These are phyloP conservation scores for Synergus japonicus DNA, from an alignment of 2,888 invertebrate genomes.

Conservation along the genomic window DNA sequence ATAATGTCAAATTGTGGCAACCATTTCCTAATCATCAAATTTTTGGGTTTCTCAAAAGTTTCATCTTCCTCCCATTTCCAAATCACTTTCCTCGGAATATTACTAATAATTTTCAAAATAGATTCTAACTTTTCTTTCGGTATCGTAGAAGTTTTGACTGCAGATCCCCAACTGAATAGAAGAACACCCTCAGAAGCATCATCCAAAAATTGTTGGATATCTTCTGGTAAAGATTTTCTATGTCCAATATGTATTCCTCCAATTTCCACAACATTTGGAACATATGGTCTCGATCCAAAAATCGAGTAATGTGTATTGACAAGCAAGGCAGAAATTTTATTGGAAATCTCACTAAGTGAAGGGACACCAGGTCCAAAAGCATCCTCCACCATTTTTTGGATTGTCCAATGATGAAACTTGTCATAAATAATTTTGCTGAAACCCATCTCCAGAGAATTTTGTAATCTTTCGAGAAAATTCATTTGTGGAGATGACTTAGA, in stretches of 20 bases:
- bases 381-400: constrained; percentile 63
- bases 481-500: constrained; percentile 77
- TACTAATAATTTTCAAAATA: constrained; percentile 82
- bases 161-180: constrained; percentile 88
- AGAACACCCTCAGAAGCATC: constrained; percentile 80
- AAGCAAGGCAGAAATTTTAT: constrained; percentile 80
- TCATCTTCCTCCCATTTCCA: constrained; percentile 85
- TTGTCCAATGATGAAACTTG: constrained; percentile 70
- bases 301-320: constrained; percentile 82
- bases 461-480: constrained; percentile 68
- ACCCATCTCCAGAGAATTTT: not conserved
- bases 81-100: constrained; percentile 82
- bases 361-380: constrained; percentile 71
- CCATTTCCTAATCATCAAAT: constrained; percentile 83
- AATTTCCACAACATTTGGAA: constrained; percentile 80
- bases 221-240: constrained; percentile 78
- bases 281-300: constrained; percentile 80
- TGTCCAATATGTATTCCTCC: constrained; percentile 69
- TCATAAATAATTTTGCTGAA: constrained; percentile 66
- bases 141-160: constrained; percentile 83
- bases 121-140: constrained; percentile 80
- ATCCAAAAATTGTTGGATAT: constrained; percentile 81
- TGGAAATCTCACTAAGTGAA: constrained; percentile 79
- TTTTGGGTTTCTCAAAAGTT: constrained; percentile 81
- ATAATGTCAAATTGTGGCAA: constrained; percentile 88